Conservation (phyloP, 2,113 vertebrate genomes). For the Dryoscopus gambensis region DNA sequence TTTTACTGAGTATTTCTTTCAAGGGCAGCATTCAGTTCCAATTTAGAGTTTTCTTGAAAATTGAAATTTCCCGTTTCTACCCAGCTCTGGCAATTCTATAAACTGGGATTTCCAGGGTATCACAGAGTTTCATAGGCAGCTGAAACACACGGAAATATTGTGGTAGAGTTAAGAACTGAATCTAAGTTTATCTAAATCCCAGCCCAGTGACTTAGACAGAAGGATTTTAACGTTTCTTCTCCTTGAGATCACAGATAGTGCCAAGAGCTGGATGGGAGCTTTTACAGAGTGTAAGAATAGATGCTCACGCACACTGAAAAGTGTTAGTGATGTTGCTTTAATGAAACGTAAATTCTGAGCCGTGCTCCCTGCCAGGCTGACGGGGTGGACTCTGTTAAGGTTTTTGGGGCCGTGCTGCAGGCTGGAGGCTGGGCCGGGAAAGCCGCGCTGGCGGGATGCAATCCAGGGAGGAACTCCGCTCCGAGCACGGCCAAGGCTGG, state of each 20-base stretch:
- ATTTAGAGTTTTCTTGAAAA: neutral
- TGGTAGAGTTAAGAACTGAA: neutral
- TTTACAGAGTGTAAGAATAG: neutral
- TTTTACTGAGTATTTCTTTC: neutral
- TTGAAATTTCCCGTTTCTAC: neutral
- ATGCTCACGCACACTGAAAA: neutral
- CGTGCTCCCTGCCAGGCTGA: neutral
- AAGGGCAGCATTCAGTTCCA: neutral
- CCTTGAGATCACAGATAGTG: accelerated
- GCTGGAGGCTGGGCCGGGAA: neutral
- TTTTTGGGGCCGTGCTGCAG: neutral
- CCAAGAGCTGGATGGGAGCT: neutral
- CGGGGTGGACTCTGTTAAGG: neutral
- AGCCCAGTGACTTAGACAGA: neutral
- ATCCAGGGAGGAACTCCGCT: neutral
- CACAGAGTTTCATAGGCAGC: neutral
- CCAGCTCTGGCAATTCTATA: neutral
- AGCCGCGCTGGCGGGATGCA: neutral
- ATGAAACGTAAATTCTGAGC: neutral
- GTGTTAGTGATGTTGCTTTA: neutral
- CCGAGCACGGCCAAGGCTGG: neutral
- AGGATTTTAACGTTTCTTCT: neutral
- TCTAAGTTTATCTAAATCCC: neutral
- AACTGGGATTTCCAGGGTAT: neutral
- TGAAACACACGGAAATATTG: accelerated